phyloP scores from a whole-genome alignment of 2,888 invertebrate species.

The Pristionchus mayeri region DNA sequence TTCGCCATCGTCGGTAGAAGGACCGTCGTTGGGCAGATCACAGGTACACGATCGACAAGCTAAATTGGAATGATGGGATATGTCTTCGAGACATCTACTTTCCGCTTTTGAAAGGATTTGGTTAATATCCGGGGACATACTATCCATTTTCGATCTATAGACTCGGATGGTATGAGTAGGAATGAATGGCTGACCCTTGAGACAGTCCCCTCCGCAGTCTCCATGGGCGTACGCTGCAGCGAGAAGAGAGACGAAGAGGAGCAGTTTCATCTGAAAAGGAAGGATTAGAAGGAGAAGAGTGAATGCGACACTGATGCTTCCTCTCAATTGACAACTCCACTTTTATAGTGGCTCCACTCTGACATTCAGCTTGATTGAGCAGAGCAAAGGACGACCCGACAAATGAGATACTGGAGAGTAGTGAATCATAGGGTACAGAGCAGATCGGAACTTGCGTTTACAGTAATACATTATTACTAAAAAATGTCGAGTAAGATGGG shows the following conservation, averaged over 20 bases:
- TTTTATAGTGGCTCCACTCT: conserved; percentile 26
- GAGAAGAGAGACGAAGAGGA: not conserved
- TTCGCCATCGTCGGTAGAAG: not conserved
- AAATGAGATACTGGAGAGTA: conserved; percentile 9
- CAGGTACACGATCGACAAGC: conserved; percentile 11
- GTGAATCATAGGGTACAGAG: conserved; percentile 12
- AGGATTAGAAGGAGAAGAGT: conserved; percentile 11
- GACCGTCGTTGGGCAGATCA: too few species aligned
- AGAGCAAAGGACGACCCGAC: not conserved
- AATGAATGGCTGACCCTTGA: conserved; percentile 30
- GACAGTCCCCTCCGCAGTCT: conserved; percentile 37
- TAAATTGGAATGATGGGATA: too few species aligned
- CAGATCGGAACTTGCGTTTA: not conserved
- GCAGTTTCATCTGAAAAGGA: conserved; percentile 23
- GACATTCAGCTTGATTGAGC: conserved; percentile 31
- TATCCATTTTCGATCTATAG: too few species aligned
- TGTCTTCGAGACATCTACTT: too few species aligned
- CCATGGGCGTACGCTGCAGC: not conserved
- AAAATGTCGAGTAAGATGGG: too few species aligned
- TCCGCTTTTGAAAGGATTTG: too few species aligned
- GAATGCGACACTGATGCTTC: not conserved
- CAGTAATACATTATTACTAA: not conserved
- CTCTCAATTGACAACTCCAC: not conserved
- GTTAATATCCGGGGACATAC: too few species aligned
- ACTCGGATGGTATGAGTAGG: too few species aligned